These are phyloP conservation scores for Eurytoma adleriae DNA, from an alignment of 2,888 invertebrate species.

Conservation along the genomic window DNA sequence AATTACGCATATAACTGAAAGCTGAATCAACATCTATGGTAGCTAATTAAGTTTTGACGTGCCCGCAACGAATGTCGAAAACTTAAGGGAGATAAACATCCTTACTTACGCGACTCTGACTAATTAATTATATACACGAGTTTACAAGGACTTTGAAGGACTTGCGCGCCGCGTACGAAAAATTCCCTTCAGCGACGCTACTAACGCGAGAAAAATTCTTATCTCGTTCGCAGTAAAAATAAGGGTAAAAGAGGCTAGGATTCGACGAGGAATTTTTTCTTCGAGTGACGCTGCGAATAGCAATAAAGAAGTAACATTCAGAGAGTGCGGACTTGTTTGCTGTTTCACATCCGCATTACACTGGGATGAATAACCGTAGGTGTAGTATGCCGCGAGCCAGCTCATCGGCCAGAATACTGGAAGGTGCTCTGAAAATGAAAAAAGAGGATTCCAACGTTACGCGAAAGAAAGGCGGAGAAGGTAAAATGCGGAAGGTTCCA, in stretches of 20 bases:
- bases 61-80: slow-evolving; percentile 18
- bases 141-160: neutral
- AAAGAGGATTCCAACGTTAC: neutral
- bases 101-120: neutral
- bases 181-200: slow-evolving; percentile 10
- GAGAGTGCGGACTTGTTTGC: neutral
- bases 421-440: slow-evolving; percentile 65
- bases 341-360: slow-evolving; percentile 47
- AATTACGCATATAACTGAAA: slow-evolving; percentile 43
- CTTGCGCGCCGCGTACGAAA: neutral
- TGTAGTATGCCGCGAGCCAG: slow-evolving; percentile 66
- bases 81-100: slow-evolving; percentile 9
- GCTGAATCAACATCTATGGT: slow-evolving; percentile 15
- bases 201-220: neutral
- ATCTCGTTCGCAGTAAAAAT: slow-evolving; percentile 1
- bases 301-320: slow-evolving; percentile 23
- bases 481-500: neutral
- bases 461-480: too few relatives aligned
- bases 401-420: slow-evolving; percentile 75
- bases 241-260: neutral
- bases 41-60: slow-evolving; percentile 31
- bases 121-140: slow-evolving; percentile 37
- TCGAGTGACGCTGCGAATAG: slow-evolving; percentile 1
- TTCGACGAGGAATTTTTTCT: too few relatives aligned
- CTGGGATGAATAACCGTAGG: slow-evolving; percentile 57